phyloP scores from a whole-genome alignment of 2,113 vertebrate species.

The Sialia sialis region DNA sequence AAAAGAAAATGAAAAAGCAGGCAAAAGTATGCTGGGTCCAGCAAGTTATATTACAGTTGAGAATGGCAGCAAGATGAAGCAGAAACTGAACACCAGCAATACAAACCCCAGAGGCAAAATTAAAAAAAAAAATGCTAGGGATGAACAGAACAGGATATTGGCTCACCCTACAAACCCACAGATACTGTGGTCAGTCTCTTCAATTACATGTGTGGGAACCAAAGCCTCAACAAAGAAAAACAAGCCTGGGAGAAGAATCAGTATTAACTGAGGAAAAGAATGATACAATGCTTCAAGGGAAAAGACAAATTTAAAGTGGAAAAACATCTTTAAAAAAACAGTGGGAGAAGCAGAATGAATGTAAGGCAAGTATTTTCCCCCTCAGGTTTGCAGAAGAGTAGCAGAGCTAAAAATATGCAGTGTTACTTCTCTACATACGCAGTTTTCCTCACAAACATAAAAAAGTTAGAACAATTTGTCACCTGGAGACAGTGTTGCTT shows the following conservation, averaged over 20 bases:
- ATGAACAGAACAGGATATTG: neutral
- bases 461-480: neutral
- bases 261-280: neutral
- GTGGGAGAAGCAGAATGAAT: neutral
- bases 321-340: neutral
- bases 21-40: neutral
- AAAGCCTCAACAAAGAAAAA: neutral
- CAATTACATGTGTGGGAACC: neutral
- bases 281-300: neutral
- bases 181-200: neutral
- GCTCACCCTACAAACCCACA: neutral
- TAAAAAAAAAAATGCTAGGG: neutral
- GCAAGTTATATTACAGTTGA: neutral
- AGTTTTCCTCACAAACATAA: neutral
- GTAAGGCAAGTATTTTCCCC: neutral
- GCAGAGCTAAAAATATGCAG: neutral
- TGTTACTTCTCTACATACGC: neutral
- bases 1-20: neutral
- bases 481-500: neutral
- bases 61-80: neutral
- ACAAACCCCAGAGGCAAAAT: neutral
- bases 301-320: neutral
- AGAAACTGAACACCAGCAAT: neutral
- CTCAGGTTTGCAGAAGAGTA: neutral
- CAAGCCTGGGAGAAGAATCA: neutral